Percentiles rank a stretch among this genome's conserved stretches.
These are phyloP conservation scores for Hirudo medicinalis DNA, from an alignment of 1,140 invertebrate genomes.

Conservation along the genomic window DNA sequence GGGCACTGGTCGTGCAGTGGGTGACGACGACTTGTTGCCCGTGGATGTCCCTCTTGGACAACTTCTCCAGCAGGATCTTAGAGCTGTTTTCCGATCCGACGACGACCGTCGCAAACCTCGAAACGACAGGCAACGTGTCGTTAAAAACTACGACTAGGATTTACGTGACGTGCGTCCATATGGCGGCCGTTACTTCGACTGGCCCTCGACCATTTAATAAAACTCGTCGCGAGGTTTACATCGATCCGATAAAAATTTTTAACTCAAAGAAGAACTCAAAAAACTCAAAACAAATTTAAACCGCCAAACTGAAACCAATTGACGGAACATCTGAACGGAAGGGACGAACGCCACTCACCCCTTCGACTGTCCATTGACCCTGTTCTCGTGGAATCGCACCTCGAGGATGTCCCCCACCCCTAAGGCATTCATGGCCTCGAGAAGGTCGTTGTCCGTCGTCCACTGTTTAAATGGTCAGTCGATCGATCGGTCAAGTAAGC, in stretches of 20 bases:
- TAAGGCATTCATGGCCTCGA: slow-evolving; percentile 66
- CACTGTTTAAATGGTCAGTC: slow-evolving; percentile 50
- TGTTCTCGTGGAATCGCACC: slow-evolving; percentile 98
- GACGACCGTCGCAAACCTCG: slow-evolving; percentile 38
- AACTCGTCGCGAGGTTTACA: too few relatives aligned
- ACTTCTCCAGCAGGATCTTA: slow-evolving; percentile 72
- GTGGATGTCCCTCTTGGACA: slow-evolving; percentile 85
- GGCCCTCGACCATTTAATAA: too few relatives aligned
- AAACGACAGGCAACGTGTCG: slow-evolving; percentile 10
- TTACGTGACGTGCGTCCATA: too few relatives aligned
- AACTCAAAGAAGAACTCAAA: too few relatives aligned
- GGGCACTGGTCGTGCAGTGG: slow-evolving; percentile 79
- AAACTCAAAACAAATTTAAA: slow-evolving; percentile 49
- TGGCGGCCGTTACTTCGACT: too few relatives aligned
- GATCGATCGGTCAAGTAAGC: not conserved
- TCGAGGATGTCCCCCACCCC: slow-evolving; percentile 88
- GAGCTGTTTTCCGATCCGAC: slow-evolving; percentile 69
- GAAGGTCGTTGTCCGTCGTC: slow-evolving; percentile 92
- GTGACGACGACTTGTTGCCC: slow-evolving; percentile 87
- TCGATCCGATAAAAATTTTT: too few relatives aligned
- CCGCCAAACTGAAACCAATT: slow-evolving; percentile 68
- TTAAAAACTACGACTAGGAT: not conserved
- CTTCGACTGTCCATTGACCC: slow-evolving; percentile 96
- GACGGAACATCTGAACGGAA: slow-evolving; percentile 11
- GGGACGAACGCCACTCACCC: slow-evolving; percentile 45